phyloP scores from a whole-genome alignment of 2,888 invertebrate genomes.

The Scaptomyza cyrtandrae region DNA sequence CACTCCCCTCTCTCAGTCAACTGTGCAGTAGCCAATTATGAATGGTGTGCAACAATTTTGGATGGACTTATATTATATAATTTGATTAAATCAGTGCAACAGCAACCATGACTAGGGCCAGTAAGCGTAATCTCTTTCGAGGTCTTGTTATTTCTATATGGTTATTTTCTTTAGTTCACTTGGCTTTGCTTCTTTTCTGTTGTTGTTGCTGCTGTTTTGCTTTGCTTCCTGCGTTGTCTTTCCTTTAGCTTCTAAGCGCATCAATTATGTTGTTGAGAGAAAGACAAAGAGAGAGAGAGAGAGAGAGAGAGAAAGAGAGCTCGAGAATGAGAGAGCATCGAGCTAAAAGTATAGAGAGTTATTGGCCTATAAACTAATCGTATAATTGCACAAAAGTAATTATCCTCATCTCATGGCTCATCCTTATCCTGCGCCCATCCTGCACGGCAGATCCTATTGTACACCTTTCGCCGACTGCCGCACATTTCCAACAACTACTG shows the following conservation, averaged over 20 bases:
- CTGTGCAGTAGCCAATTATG: constrained; percentile 39
- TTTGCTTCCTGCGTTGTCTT: constrained; percentile 2
- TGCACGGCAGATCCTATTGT: constrained; percentile 45
- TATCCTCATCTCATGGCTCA: constrained; percentile 55
- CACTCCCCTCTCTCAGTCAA: constrained; percentile 15
- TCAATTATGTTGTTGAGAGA: constrained; percentile 60
- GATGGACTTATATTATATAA: constrained; percentile 33
- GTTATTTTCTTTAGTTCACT: neutral
- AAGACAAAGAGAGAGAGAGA: neutral
- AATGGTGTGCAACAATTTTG: constrained; percentile 49
- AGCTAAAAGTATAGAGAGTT: constrained; percentile 65
- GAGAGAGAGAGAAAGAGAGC: constrained; percentile 3
- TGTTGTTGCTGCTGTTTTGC: constrained; percentile 10
- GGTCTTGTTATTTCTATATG: constrained; percentile 10
- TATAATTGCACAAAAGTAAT: constrained; percentile 80
- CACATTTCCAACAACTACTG: constrained; percentile 52
- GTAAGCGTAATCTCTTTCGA: neutral
- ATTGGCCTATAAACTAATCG: constrained; percentile 83
- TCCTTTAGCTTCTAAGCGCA: constrained; percentile 37
- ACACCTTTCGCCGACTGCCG: constrained; percentile 40
- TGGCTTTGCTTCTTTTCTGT: neutral
- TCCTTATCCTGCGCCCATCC: constrained; percentile 40
- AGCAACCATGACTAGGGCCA: constrained; percentile 28
- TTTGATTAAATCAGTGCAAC: constrained; percentile 64
- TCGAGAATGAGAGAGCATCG: constrained; percentile 11